Base-by-base conservation (phyloP, 1,140 invertebrate species). In the Orius insidiosus region DNA sequence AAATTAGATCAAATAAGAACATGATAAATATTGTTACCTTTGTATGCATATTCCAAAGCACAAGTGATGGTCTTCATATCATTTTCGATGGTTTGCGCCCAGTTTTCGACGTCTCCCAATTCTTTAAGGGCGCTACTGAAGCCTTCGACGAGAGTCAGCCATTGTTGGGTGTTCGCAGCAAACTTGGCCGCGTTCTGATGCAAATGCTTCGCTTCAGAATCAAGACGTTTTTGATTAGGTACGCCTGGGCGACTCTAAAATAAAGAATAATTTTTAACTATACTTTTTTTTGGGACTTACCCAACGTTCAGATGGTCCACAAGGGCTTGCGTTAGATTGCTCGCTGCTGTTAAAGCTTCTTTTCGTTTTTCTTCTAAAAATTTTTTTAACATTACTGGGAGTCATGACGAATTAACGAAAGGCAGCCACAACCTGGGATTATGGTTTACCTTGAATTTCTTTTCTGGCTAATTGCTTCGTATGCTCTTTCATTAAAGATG, bases 21-120 rank as follows among this genome's bases (percentile, higher is more conserved):
- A n/a, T n/a, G 24, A 24, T 4, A 24, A 24, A 24, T 24, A 7
- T 24, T 24, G 24, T 24, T 24, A 66, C 80, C n/a, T 74, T 92
- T 92, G 63, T 97, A 96, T 13, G 88, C 89, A 67, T 88, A 83
- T 69, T 97, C 90, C 43, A 98, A 68, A 16, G 89, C 87, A 57
- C 80, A 82, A 19, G 87, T 85, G 53, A 98, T 85, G 0, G 83
- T 82, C 62, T 80, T 76, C 77, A 98, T 93, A 63, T 99, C 95
- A 40, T 78, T 78, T 66, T 98, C 94, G 54, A 99, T 98, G 52
- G 83, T 93, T 53, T 80, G 76, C 0, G 94, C 87, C 94, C 94
- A 99, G 64, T 95, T 97, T 63, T 98, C 90, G 6, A 95, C 92
- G 72, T 99, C 93, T 9, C 95, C 95, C 39, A 99, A 77, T 72